These are phyloP conservation scores for Saturnia pavonia DNA, from an alignment of 2,888 invertebrate species.

Conservation along the genomic window DNA sequence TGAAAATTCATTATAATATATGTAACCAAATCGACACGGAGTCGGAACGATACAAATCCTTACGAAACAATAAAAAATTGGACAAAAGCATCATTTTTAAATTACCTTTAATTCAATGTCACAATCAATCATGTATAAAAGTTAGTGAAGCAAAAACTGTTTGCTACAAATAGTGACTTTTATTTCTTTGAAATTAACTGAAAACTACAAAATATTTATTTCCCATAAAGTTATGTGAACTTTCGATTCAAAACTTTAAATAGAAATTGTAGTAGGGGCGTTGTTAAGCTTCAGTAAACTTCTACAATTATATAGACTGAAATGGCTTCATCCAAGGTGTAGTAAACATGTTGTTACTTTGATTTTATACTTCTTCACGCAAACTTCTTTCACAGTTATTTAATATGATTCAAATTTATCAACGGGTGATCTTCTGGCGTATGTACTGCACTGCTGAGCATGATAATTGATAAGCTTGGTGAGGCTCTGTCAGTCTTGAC, in stretches of 20 bases:
- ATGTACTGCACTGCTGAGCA: too few species aligned
- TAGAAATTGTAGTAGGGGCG: constrained; percentile 45
- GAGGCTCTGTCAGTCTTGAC: too few species aligned
- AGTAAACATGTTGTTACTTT: background rate
- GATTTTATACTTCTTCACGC: background rate
- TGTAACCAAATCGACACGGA: too few species aligned
- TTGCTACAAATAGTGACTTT: constrained; percentile 8
- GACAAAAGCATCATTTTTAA: too few species aligned
- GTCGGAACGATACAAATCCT: too few species aligned
- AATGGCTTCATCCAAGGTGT: constrained; percentile 38
- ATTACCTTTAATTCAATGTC: background rate
- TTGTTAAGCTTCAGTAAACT: constrained; percentile 55
- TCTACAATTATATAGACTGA: constrained; percentile 51
- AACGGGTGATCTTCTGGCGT: too few species aligned
- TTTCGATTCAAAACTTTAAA: constrained; percentile 44
- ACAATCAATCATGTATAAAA: background rate
- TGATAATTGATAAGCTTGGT: too few species aligned
- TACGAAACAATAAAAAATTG: too few species aligned
- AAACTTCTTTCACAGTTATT: background rate
- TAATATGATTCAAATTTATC: background rate
- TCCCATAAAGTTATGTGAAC: constrained; percentile 25
- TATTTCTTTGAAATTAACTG: background rate
- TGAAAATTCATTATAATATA: too few species aligned
- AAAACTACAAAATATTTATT: constrained; percentile 7
- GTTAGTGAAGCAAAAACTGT: constrained; percentile 9